Percentiles rank a stretch among this genome's conserved stretches.
Evolutionary conservation across 2,797 vertebrate species (phyloP).

Genomic region (Neoniphon sammara): DNA sequence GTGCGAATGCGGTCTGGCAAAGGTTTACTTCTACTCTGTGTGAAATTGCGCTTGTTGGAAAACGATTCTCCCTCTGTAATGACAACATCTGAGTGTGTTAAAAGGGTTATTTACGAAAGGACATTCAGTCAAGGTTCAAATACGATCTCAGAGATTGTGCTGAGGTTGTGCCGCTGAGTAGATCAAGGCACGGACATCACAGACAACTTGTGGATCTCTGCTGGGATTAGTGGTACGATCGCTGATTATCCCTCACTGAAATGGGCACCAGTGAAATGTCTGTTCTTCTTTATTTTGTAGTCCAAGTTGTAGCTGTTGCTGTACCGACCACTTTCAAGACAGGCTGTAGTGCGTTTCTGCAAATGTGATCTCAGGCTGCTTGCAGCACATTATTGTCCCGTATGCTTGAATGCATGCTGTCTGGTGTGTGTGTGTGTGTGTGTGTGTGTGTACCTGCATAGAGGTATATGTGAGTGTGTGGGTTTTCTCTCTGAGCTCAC

Average conservation of each 20-base stretch:
- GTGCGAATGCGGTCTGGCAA: too few relatives aligned
- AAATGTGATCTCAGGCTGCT: slow-evolving; percentile 6
- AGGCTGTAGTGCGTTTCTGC: not conserved
- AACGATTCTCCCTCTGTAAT: not conserved
- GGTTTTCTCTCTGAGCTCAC: slow-evolving; percentile 18
- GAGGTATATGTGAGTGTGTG: slow-evolving; percentile 11
- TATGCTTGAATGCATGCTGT: slow-evolving; percentile 22
- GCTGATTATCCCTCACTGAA: slow-evolving; percentile 22
- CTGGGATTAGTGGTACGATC: slow-evolving; percentile 51
- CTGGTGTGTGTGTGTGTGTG: not conserved
- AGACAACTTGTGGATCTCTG: slow-evolving; percentile 30
- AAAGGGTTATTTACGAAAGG: slow-evolving; percentile 30
- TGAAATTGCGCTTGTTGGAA: not conserved
- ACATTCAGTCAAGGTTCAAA: slow-evolving; percentile 26
- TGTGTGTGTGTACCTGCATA: slow-evolving; percentile 11
- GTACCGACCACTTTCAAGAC: not conserved
- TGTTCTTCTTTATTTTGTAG: slow-evolving; percentile 28
- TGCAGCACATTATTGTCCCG: not conserved
- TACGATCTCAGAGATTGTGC: slow-evolving; percentile 8
- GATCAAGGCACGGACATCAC: slow-evolving; percentile 35
- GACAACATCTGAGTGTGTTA: slow-evolving; percentile 29
- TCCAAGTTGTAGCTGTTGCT: slow-evolving; percentile 21
- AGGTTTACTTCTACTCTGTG: not conserved
- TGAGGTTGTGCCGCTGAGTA: slow-evolving; percentile 16
- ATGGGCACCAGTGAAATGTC: not conserved